Conservation (phyloP, 2,797 vertebrate genomes). For the Poecile montanus region DNA sequence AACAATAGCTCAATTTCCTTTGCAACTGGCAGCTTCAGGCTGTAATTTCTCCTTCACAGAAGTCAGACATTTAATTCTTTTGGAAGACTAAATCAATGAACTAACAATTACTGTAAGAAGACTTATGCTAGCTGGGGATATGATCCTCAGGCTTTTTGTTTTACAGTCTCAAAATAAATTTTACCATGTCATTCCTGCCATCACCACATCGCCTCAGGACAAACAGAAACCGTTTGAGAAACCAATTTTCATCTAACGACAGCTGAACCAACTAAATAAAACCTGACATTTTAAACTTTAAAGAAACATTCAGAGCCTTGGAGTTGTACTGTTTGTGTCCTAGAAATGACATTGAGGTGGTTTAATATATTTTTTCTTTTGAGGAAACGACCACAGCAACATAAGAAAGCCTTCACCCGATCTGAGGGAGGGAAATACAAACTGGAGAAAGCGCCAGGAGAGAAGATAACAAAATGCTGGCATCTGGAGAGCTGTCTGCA, state of each 20-base stretch:
- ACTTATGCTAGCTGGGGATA: neutral
- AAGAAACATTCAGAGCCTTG: slow-evolving; percentile 1
- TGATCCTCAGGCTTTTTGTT: slow-evolving; percentile 34
- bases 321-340: neutral
- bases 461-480: slow-evolving; percentile 38
- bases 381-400: neutral
- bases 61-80: slow-evolving; percentile 32
- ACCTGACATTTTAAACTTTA: slow-evolving; percentile 16
- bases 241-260: slow-evolving; percentile 14
- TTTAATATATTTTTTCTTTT: neutral
- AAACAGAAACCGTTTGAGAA: slow-evolving; percentile 20
- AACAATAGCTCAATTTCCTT: neutral
- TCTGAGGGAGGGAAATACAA: slow-evolving; percentile 16
- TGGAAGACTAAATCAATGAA: slow-evolving; percentile 17
- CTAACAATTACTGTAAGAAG: slow-evolving; percentile 35
- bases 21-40: neutral
- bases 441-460: slow-evolving; percentile 34
- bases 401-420: neutral
- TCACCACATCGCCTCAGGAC: neutral
- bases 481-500: slow-evolving; percentile 42
- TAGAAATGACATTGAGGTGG: neutral
- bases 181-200: neutral
- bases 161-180: slow-evolving; percentile 3
- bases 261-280: neutral
- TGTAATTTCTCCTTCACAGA: slow-evolving; percentile 30